Base-by-base conservation (phyloP, 2,113 vertebrate genomes). In the Oreotrochilus melanogaster region DNA sequence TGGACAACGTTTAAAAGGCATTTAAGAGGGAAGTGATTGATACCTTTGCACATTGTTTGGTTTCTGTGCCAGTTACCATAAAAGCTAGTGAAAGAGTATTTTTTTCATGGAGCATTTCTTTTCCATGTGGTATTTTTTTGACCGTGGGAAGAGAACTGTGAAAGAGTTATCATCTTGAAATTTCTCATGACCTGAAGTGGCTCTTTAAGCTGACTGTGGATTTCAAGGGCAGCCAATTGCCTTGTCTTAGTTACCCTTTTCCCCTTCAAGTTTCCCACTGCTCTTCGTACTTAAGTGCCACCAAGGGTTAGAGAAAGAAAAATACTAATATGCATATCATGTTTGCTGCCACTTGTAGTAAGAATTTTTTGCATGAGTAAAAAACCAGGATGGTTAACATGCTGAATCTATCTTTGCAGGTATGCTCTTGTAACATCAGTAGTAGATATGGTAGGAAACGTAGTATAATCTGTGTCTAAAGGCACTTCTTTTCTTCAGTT, bases 111-210 rank as follows among this genome's bases (percentile, higher is more conserved):
- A 48, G 10, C 57, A 90, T 94, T 96, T 93, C 75, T 95, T 96
- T 95, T 94, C 94, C 90, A 84, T 86, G 86, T 88, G 93, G 50
- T 53, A 53, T 74, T 95, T 96, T 94, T 94, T 79, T 60, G 96
- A 94, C 92, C 79, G 94, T 97, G 96, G 93, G 95, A 97, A 96
- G 79, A 83, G 89, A 95, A 58, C 79, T 90, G 5, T 60, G 75
- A 84, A 83, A 80, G 78, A 67, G 51, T 86, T 97, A 78, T 95
- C 94, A 65, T 93, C 79, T 72, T 93, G 75, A 94, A 95, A 80
- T 96, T 96, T 96, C 93, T 90, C 92, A 94, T 95, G 94, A 97
- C 96, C 94, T 94, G 78, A 78, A 71, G 78, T 97, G 64, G 88
- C 95, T 96, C 79, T 94, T 83, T 21, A 83, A 78, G 72, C 79